phyloP scores from a whole-genome alignment of 2,888 invertebrate genomes.

The Ptychoptera contaminata region DNA sequence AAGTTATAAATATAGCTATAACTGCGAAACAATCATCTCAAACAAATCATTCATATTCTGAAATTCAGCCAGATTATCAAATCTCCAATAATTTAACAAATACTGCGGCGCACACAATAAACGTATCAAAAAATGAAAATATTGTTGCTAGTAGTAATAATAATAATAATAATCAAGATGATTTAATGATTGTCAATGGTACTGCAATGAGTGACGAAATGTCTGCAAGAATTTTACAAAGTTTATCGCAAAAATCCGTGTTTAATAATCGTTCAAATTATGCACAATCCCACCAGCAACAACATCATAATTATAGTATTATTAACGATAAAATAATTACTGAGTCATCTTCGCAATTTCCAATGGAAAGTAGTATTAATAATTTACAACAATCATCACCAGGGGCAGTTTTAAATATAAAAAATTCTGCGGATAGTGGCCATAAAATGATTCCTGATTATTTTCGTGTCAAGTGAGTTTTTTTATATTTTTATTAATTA shows the following conservation, averaged over 20 bases:
- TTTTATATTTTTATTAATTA: too few relatives aligned
- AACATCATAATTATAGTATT: conserved; percentile 2
- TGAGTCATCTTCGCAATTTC: too few relatives aligned
- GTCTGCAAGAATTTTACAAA: conserved; percentile 29
- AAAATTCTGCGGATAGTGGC: too few relatives aligned
- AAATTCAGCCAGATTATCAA: conserved; percentile 10
- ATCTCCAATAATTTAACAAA: conserved; percentile 9
- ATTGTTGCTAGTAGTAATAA: background rate
- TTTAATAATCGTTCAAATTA: conserved; percentile 12
- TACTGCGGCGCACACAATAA: background rate
- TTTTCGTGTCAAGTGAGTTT: too few relatives aligned
- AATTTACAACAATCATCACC: too few relatives aligned
- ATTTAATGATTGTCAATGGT: conserved; percentile 30
- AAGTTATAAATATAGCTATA: background rate
- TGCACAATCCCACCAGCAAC: conserved; percentile 18
- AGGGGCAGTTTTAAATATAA: too few relatives aligned
- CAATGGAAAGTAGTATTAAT: too few relatives aligned
- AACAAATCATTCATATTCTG: conserved; percentile 6
- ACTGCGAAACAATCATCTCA: conserved; percentile 1
- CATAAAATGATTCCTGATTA: too few relatives aligned
- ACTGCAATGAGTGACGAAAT: conserved; percentile 31
- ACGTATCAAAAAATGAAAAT: conserved; percentile 3
- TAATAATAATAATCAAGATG: conserved; percentile 15
- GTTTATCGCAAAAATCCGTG: conserved; percentile 30
- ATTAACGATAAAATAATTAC: too few relatives aligned